A percentile compares a stretch with the other conserved stretches of the same genome.
Conservation (phyloP, 2,113 vertebrate genomes). For the Siniperca knerii region DNA sequence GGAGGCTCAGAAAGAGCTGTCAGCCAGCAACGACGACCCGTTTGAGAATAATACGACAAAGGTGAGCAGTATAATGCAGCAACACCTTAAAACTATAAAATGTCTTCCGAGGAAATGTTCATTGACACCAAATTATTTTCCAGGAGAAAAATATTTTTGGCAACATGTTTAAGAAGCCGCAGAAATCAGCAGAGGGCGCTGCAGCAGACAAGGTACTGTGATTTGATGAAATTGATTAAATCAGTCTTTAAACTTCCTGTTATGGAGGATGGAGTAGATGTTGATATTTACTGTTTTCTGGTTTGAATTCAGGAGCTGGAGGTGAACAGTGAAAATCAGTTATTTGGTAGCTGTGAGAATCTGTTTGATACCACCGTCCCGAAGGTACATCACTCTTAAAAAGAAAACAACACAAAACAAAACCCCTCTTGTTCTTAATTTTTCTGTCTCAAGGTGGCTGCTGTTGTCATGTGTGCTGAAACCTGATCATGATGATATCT, state of each 20-base stretch:
- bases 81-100: rapidly evolving
- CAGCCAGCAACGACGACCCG: conserved; percentile 51
- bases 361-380: not conserved
- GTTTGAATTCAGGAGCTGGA: conserved; percentile 45
- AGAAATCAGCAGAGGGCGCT: conserved; percentile 58
- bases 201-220: conserved; percentile 51
- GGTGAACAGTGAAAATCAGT: conserved; percentile 1
- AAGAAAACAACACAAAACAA: not conserved
- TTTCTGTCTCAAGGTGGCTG: not conserved
- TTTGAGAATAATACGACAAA: conserved; percentile 52
- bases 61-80: conserved; percentile 30
- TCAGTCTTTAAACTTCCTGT: rapidly evolving
- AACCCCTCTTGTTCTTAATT: not conserved
- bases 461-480: not conserved
- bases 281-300: conserved; percentile 5
- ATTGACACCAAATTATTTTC: not conserved
- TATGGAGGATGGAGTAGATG: too few relatives aligned
- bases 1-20: conserved; percentile 52
- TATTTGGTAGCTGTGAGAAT: conserved; percentile 57
- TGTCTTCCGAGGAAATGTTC: not conserved
- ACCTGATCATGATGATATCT: not conserved
- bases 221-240: rapidly evolving
- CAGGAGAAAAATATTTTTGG: conserved; percentile 76
- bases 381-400: conserved; percentile 28
- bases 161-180: conserved; percentile 68